Conservation (phyloP, 2,888 invertebrate genomes). For the Orthosia gothica region DNA sequence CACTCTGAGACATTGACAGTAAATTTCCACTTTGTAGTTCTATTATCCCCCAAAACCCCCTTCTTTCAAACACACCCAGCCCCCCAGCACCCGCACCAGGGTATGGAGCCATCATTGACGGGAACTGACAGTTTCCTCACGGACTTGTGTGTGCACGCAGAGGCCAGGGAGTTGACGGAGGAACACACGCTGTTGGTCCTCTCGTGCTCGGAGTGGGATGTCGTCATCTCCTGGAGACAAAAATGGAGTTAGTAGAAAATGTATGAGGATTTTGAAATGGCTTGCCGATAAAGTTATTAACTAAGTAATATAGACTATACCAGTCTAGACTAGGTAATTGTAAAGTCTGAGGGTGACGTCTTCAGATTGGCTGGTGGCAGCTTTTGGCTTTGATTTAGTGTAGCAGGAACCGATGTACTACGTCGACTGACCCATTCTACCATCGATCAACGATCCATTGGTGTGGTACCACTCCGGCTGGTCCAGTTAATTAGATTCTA, state of each 20-base stretch:
- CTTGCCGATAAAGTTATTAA: conserved; percentile 10
- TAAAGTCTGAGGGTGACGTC: too few species aligned
- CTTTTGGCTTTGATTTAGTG: too few species aligned
- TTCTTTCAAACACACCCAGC: conserved; percentile 93
- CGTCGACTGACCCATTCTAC: too few species aligned
- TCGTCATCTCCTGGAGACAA: conserved; percentile 88
- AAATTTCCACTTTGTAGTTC: background rate
- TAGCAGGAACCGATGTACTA: too few species aligned
- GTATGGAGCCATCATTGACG: conserved; percentile 92
- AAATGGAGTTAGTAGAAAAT: conserved; percentile 6
- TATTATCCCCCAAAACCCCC: background rate
- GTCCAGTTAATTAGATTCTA: too few species aligned
- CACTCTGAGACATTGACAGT: too few species aligned
- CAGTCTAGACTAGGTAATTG: background rate
- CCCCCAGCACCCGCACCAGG: conserved; percentile 97
- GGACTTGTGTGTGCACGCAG: conserved; percentile 92
- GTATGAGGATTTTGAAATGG: background rate
- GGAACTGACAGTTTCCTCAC: conserved; percentile 92
- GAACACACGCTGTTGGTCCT: conserved; percentile 93
- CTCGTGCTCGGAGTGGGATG: conserved; percentile 92
- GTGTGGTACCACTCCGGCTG: too few species aligned
- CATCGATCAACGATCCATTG: too few species aligned
- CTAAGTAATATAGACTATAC: too few species aligned
- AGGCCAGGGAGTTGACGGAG: conserved; percentile 92
- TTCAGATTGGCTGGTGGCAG: too few species aligned